Percentiles rank a stretch among this genome's conserved stretches.
Evolutionary conservation across 2,888 invertebrate genomes (phyloP).

Genomic region (Listrodromus nycthemerus): DNA sequence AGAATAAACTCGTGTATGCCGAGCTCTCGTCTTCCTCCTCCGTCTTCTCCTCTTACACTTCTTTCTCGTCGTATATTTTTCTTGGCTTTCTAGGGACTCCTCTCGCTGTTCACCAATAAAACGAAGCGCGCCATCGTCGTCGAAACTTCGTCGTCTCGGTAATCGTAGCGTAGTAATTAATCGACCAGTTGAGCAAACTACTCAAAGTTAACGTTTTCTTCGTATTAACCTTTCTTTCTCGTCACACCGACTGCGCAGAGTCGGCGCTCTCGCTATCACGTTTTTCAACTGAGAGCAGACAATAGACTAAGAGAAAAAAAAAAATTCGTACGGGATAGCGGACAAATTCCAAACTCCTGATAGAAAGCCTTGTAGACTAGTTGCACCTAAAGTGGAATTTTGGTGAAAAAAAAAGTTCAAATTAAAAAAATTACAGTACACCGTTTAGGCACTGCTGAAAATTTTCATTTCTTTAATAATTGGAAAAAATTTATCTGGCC

Average conservation of each 20-base stretch:
- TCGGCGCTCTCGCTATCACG: background rate
- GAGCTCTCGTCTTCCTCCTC: constrained; percentile 29
- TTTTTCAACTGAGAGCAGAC: background rate
- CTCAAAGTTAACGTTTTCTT: constrained; percentile 16
- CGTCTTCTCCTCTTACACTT: constrained; percentile 7
- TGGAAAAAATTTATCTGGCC: too few species aligned
- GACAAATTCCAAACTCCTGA: too few species aligned
- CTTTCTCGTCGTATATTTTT: constrained; percentile 48
- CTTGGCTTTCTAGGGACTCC: constrained; percentile 47
- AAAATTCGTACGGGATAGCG: too few species aligned
- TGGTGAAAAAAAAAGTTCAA: too few species aligned
- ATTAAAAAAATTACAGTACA: too few species aligned
- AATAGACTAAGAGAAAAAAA: background rate
- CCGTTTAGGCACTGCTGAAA: too few species aligned
- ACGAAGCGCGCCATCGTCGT: background rate
- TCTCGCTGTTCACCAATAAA: background rate
- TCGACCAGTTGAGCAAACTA: constrained; percentile 48
- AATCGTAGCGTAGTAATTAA: constrained; percentile 45
- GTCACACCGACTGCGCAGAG: background rate
- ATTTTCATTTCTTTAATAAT: too few species aligned
- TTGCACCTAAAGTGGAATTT: too few species aligned
- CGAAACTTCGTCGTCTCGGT: constrained; percentile 11
- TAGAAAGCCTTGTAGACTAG: too few species aligned
- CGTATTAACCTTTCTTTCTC: constrained; percentile 7
- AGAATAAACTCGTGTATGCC: constrained; percentile 47